Conservation (phyloP, 2,797 vertebrate species). For the Halcyon smyrnensis region DNA sequence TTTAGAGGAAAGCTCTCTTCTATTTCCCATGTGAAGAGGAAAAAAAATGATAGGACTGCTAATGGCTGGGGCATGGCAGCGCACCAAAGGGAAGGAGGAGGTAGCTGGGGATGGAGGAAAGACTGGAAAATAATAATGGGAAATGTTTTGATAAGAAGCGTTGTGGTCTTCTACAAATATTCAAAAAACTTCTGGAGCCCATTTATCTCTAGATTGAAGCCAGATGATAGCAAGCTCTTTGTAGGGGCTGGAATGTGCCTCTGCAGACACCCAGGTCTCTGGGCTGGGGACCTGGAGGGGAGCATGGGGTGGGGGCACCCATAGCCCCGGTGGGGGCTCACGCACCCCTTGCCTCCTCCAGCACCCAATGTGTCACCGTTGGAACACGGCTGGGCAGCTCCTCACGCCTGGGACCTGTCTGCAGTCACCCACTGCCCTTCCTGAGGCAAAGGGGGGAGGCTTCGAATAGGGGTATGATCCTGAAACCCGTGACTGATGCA, state of each 20-base stretch:
- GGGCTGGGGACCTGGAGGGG: neutral
- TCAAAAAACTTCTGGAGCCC: slow-evolving; percentile 57
- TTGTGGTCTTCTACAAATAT: slow-evolving; percentile 57
- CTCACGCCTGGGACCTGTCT: neutral
- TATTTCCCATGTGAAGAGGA: slow-evolving; percentile 11
- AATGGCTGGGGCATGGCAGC: neutral
- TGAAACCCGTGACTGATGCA: accelerated
- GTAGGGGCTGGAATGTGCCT: slow-evolving; percentile 39
- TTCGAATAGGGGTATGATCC: neutral
- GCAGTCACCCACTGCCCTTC: neutral
- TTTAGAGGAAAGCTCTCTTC: neutral
- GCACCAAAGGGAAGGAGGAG: slow-evolving; percentile 12
- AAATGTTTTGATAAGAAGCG: slow-evolving; percentile 63
- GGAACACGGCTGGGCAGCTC: accelerated
- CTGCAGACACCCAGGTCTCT: neutral
- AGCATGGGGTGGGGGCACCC: accelerated
- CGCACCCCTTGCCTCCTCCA: accelerated
- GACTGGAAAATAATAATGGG: slow-evolving; percentile 54
- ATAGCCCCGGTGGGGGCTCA: accelerated
- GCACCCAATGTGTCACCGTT: neutral
- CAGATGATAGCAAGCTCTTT: slow-evolving; percentile 42
- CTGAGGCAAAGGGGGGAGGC: neutral
- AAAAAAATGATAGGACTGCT: neutral
- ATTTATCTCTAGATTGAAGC: slow-evolving; percentile 55
- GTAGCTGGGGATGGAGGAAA: slow-evolving; percentile 16